phyloP scores from a whole-genome alignment of 1,140 invertebrate genomes.

The Akabosia matsudoensis region DNA sequence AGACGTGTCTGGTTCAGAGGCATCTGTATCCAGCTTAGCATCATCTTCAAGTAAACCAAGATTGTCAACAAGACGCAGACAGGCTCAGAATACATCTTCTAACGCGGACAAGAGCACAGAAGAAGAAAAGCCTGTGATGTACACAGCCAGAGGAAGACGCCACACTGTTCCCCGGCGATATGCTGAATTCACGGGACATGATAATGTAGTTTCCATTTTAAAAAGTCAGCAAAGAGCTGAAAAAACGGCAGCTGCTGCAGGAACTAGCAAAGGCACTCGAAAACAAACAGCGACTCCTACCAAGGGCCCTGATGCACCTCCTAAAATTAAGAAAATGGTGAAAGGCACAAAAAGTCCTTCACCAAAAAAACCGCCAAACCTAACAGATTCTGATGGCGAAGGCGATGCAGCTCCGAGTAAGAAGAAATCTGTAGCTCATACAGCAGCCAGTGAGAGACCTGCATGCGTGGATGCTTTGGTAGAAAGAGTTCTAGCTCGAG shows the following conservation, averaged over 20 bases:
- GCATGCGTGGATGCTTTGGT: slow-evolving; percentile 24
- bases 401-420: background rate
- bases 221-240: slow-evolving; percentile 27
- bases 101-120: background rate
- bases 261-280: background rate
- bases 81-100: background rate
- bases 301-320: background rate
- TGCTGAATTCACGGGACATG: slow-evolving; percentile 34
- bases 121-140: slow-evolving; percentile 25
- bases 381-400: slow-evolving; percentile 25
- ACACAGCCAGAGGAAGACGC: slow-evolving; percentile 31
- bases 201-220: slow-evolving; percentile 30
- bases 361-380: background rate
- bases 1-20: slow-evolving; percentile 8
- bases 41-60: slow-evolving; percentile 1
- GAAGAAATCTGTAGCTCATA: background rate
- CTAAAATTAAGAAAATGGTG: background rate
- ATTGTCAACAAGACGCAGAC: background rate
- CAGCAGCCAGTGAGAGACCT: background rate
- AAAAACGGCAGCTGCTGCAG: slow-evolving; percentile 6
- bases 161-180: slow-evolving; percentile 32
- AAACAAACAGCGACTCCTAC: background rate
- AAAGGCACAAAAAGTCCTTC: slow-evolving; percentile 12
- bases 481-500: background rate
- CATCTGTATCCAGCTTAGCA: background rate